Percentiles rank a stretch among this genome's conserved stretches.
These are phyloP conservation scores for Galerucella pusilla DNA, from an alignment of 2,888 invertebrate genomes.

Conservation along the genomic window DNA sequence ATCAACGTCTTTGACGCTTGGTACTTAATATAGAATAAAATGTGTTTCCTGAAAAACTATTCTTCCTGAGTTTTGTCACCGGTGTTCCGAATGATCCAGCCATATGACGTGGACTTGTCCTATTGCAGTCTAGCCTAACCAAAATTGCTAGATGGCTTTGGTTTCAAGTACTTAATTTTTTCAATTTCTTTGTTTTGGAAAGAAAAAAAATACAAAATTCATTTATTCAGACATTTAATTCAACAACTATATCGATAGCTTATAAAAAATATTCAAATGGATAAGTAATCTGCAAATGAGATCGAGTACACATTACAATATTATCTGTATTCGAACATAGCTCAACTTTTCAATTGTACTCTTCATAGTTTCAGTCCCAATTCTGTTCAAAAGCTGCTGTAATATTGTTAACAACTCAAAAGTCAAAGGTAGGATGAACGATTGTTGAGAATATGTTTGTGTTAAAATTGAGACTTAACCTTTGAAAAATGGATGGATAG, in stretches of 20 bases:
- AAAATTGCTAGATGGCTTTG: background rate
- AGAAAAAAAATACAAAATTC: background rate
- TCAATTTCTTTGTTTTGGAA: background rate
- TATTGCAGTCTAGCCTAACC: too few species aligned
- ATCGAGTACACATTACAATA: constrained; percentile 4
- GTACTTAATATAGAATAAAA: too few species aligned
- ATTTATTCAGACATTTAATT: constrained; percentile 34
- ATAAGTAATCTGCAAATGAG: constrained; percentile 29
- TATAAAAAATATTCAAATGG: constrained; percentile 36
- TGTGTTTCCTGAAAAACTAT: too few species aligned
- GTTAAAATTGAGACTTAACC: background rate
- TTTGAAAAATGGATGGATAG: background rate
- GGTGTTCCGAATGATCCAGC: too few species aligned
- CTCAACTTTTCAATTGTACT: background rate
- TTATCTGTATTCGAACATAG: constrained; percentile 1
- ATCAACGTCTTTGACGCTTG: too few species aligned
- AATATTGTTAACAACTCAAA: background rate
- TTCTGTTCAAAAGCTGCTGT: background rate
- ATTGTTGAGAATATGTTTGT: background rate
- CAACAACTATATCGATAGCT: constrained; percentile 35
- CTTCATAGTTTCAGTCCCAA: background rate
- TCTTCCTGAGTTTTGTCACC: too few species aligned
- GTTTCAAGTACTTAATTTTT: background rate
- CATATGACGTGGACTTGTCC: too few species aligned
- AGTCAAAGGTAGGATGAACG: too few species aligned